Evolutionary conservation across 2,797 vertebrate species (phyloP).

Genomic region (Bucorvus abyssinicus): DNA sequence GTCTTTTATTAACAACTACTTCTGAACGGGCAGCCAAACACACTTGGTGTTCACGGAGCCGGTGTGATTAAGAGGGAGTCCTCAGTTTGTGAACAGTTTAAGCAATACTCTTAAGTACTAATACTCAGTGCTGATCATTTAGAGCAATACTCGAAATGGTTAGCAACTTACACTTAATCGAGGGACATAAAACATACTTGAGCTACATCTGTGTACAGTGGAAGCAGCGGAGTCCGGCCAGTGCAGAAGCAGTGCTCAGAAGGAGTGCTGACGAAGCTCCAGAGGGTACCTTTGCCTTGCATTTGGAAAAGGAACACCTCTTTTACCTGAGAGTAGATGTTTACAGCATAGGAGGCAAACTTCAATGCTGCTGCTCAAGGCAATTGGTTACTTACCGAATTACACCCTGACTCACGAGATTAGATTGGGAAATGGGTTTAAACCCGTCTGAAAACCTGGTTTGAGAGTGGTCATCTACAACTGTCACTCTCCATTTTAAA

Average conservation of each 20-base stretch:
- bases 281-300: not conserved
- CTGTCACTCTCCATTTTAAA: not conserved
- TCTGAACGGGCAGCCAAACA: not conserved
- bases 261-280: not conserved
- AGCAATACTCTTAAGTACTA: not conserved
- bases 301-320: not conserved
- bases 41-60: not conserved
- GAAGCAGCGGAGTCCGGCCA: not conserved
- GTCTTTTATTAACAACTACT: not conserved
- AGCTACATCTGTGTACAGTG: not conserved
- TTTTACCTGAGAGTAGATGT: not conserved
- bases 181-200: not conserved
- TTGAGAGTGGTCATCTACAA: not conserved
- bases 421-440: not conserved
- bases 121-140: too few species aligned
- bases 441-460: not conserved
- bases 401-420: not conserved
- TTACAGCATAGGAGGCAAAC: not conserved
- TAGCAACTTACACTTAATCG: not conserved
- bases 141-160: not conserved
- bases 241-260: not conserved
- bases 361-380: not conserved
- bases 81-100: not conserved
- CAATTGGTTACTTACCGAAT: not conserved
- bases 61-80: not conserved